These are phyloP conservation scores for Ganaspis brasiliensis DNA, from an alignment of 2,888 invertebrate species.

Conservation along the genomic window DNA sequence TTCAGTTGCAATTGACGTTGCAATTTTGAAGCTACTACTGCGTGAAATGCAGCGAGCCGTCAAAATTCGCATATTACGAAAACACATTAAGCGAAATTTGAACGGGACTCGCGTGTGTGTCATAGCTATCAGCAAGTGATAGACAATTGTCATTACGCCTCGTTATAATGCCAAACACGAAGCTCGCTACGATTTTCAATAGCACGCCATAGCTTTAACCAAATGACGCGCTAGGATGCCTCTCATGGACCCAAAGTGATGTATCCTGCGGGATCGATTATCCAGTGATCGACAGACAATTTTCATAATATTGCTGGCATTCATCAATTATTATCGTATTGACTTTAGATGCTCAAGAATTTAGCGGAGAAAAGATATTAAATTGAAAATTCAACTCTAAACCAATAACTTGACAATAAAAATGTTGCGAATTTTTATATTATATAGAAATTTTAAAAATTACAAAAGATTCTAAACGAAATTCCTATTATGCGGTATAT, in stretches of 20 bases:
- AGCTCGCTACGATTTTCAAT: constrained; percentile 7
- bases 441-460: too few relatives aligned
- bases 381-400: too few relatives aligned
- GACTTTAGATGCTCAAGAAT: too few relatives aligned
- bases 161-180: constrained; percentile 18
- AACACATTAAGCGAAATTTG: constrained; percentile 28
- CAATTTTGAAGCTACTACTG: constrained; percentile 58
- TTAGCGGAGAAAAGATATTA: too few relatives aligned
- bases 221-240: constrained; percentile 1
- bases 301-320: neutral
- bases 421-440: too few relatives aligned
- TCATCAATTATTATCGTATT: neutral
- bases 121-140: constrained; percentile 35
- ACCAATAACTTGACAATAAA: too few relatives aligned
- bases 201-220: constrained; percentile 10
- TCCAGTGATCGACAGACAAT: constrained; percentile 10
- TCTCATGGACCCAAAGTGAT: constrained; percentile 20
- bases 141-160: constrained; percentile 36
- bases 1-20: constrained; percentile 54
- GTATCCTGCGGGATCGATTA: constrained; percentile 1
- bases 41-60: constrained; percentile 57
- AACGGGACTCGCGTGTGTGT: neutral
- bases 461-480: too few relatives aligned
- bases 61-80: constrained; percentile 60
- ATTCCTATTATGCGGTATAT: too few relatives aligned